A percentile compares a stretch with the other conserved stretches of the same genome.
phyloP scores from a whole-genome alignment of 2,797 vertebrate genomes.

The Sebastes itinus region DNA sequence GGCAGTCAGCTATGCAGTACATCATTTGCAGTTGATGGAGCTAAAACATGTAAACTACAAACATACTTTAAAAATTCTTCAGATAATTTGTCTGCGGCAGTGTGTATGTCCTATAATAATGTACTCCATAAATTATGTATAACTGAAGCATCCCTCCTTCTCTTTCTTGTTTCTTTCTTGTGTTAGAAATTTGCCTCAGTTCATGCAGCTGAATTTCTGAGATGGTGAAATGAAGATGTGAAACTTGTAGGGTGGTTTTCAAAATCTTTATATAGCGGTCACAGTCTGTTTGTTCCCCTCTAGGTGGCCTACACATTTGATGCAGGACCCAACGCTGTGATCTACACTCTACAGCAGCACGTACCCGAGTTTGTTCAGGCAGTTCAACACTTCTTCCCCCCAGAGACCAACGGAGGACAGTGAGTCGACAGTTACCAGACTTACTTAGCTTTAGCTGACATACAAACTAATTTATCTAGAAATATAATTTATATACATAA shows the following conservation, averaged over 20 bases:
- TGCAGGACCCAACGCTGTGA: slow-evolving; percentile 93
- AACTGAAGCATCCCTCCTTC: neutral
- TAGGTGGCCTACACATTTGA: slow-evolving; percentile 96
- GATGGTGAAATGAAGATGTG: slow-evolving; percentile 53
- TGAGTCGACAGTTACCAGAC: slow-evolving; percentile 72
- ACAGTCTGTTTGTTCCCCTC: slow-evolving; percentile 15
- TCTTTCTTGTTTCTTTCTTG: neutral
- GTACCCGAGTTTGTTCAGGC: slow-evolving; percentile 88
- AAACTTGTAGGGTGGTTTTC: slow-evolving; percentile 39
- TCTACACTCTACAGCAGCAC: slow-evolving; percentile 86
- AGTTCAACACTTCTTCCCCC: slow-evolving; percentile 88
- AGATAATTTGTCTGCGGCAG: neutral
- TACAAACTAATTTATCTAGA: neutral
- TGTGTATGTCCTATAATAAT: neutral
- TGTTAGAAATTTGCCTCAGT: neutral
- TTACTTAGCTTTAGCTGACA: neutral
- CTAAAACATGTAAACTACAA: neutral
- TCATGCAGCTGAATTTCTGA: slow-evolving; percentile 27
- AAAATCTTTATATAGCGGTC: neutral
- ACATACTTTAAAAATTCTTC: neutral
- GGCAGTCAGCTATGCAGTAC: neutral
- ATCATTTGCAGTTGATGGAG: neutral
- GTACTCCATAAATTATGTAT: neutral
- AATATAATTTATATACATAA: neutral
- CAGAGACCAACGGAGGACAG: slow-evolving; percentile 85